Conservation (phyloP, 2,113 vertebrate species). For the Callocephalon fimbriatum region DNA sequence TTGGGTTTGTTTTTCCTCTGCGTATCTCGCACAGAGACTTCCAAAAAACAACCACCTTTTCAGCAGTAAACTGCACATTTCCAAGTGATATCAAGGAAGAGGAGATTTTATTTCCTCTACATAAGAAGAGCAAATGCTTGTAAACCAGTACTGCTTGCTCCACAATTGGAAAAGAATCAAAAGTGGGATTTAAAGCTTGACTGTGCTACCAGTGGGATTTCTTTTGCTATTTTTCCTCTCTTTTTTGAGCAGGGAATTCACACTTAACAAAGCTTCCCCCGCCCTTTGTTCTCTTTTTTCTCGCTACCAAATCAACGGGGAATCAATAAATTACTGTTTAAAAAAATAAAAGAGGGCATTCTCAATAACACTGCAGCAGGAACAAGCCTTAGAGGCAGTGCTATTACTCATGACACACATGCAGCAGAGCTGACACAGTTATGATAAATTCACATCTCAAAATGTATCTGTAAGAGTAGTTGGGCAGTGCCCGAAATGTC, state of each 20-base stretch:
- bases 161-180: not conserved
- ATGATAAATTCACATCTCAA: not conserved
- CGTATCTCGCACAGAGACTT: rapidly evolving
- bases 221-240: not conserved
- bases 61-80: not conserved
- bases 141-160: not conserved
- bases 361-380: not conserved
- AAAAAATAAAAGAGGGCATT: not conserved
- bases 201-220: not conserved
- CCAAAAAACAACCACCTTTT: rapidly evolving
- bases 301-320: not conserved
- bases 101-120: not conserved
- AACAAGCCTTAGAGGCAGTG: not conserved
- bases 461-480: not conserved
- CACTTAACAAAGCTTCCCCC: not conserved
- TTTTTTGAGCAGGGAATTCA: not conserved
- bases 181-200: not conserved
- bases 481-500: not conserved
- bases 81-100: not conserved
- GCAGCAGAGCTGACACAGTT: not conserved
- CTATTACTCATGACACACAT: not conserved
- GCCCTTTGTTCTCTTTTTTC: not conserved
- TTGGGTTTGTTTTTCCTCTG: not conserved
- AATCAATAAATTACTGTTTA: not conserved
- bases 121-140: not conserved